Conservation (phyloP, 2,113 vertebrate genomes). For the Percina caprodes region DNA sequence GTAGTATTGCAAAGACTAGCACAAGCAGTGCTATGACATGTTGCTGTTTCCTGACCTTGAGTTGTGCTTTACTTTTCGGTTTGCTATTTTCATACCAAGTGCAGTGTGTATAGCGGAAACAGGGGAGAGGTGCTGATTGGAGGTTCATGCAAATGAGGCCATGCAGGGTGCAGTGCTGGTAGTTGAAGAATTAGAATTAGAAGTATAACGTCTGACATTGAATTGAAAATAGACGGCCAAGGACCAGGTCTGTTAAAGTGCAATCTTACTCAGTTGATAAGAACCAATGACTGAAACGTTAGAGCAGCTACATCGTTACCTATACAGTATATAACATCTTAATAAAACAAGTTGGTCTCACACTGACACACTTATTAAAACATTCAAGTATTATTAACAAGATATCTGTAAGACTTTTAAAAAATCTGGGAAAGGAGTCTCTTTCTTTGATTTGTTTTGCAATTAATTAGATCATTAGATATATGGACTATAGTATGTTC, state of each 20-base stretch:
- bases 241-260: not conserved
- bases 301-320: not conserved
- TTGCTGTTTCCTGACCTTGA: constrained; percentile 55
- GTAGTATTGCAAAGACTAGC: constrained; percentile 14
- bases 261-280: not conserved
- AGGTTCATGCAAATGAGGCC: constrained; percentile 40
- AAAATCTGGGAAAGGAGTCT: not conserved
- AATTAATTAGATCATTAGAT: too few relatives aligned
- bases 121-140: constrained; percentile 14
- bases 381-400: not conserved
- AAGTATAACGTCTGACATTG: constrained; percentile 10
- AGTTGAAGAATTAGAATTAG: not conserved
- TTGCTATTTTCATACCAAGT: constrained; percentile 40
- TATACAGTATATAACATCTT: not conserved
- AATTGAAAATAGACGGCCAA: not conserved
- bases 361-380: not conserved
- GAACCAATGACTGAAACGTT: not conserved
- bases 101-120: constrained; percentile 5
- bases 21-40: not conserved
- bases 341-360: not conserved
- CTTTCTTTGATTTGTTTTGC: not conserved
- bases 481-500: too few relatives aligned
- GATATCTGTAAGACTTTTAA: not conserved
- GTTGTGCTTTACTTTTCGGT: constrained; percentile 28
- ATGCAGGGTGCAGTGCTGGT: constrained; percentile 13